Percentiles rank a stretch among this genome's conserved stretches.
phyloP scores from a whole-genome alignment of 2,888 invertebrate species.

The Drosophila limbata region DNA sequence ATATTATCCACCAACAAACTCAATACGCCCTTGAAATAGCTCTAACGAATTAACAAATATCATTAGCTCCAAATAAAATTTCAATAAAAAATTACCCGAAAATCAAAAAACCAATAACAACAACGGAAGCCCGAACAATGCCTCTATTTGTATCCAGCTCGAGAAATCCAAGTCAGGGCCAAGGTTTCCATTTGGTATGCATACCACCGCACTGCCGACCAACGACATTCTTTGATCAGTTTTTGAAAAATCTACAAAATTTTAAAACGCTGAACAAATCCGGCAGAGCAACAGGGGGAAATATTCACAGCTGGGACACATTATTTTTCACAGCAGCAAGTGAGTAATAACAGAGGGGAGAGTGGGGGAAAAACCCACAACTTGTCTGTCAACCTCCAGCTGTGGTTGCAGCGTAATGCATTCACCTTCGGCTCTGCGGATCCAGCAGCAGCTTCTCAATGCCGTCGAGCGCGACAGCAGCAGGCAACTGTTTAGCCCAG shows the following conservation, averaged over 20 bases:
- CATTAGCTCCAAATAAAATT: slow-evolving; percentile 21
- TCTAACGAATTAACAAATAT: slow-evolving; percentile 11
- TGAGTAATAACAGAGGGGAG: background rate
- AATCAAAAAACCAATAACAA: slow-evolving; percentile 10
- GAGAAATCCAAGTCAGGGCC: slow-evolving; percentile 63
- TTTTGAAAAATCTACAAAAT: slow-evolving; percentile 23
- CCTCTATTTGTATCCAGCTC: slow-evolving; percentile 39
- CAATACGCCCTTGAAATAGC: slow-evolving; percentile 16
- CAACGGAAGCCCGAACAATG: slow-evolving; percentile 33
- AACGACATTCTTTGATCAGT: slow-evolving; percentile 56
- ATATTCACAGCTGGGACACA: slow-evolving; percentile 16
- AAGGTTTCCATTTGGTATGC: slow-evolving; percentile 62
- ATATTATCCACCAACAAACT: background rate
- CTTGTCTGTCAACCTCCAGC: slow-evolving; percentile 35
- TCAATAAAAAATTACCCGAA: slow-evolving; percentile 11
- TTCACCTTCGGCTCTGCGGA: slow-evolving; percentile 30
- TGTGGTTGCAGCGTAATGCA: slow-evolving; percentile 34
- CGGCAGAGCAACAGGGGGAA: slow-evolving; percentile 9
- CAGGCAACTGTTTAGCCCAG: slow-evolving; percentile 18
- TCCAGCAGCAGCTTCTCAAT: slow-evolving; percentile 28
- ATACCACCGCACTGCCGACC: slow-evolving; percentile 11
- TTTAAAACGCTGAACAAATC: slow-evolving; percentile 42
- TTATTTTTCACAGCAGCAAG: slow-evolving; percentile 7
- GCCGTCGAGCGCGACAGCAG: slow-evolving; percentile 3
- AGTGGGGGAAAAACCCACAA: slow-evolving; percentile 20